phyloP scores from a whole-genome alignment of 2,113 vertebrate species.

The Notarius lentiginosus region DNA sequence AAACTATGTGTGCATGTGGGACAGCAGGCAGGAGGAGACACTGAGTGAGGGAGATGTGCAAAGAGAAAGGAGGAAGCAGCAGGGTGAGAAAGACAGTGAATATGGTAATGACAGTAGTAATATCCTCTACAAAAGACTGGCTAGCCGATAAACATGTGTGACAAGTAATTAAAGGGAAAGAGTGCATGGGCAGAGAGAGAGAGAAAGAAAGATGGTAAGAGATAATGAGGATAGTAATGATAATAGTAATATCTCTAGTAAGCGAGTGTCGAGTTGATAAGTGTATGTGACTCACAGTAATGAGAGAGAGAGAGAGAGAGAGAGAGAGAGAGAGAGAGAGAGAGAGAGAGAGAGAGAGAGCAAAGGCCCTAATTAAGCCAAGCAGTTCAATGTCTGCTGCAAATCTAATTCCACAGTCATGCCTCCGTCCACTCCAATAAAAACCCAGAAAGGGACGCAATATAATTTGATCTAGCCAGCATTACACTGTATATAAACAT shows the following conservation, averaged over 20 bases:
- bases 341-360: conserved; percentile 23
- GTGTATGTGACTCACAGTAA: conserved; percentile 42
- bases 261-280: conserved; percentile 40
- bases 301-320: conserved; percentile 23
- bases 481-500: conserved; percentile 31
- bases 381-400: conserved; percentile 36
- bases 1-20: conserved; percentile 14
- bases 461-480: conserved; percentile 37
- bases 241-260: conserved; percentile 45
- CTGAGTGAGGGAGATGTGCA: conserved; percentile 6
- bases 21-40: conserved; percentile 2
- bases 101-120: conserved; percentile 17
- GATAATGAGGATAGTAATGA: conserved; percentile 42
- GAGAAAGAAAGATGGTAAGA: not conserved
- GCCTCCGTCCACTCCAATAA: conserved; percentile 32
- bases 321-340: conserved; percentile 36
- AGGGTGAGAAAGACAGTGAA: conserved; percentile 14
- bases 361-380: conserved; percentile 43
- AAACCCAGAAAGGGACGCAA: conserved; percentile 33
- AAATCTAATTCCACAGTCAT: no score
- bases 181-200: not conserved
- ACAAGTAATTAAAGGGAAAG: conserved; percentile 34
- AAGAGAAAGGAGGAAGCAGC: not conserved
- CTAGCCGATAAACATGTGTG: conserved; percentile 20
- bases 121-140: conserved; percentile 12